Conservation (phyloP, 2,797 vertebrate species). For the Clarias fuscus region DNA sequence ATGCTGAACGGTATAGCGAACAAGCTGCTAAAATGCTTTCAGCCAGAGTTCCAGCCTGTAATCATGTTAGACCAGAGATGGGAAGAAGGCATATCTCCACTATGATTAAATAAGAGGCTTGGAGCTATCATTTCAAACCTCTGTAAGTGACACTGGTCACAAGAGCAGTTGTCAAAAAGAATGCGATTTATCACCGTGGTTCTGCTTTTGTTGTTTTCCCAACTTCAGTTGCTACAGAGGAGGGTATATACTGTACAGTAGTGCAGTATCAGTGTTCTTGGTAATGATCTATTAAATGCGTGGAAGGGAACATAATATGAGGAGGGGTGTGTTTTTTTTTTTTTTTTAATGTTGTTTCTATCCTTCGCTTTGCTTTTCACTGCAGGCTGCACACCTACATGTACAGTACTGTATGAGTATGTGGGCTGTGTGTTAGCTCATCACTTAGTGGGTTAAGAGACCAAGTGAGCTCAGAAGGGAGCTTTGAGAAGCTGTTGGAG, state of each 20-base stretch:
- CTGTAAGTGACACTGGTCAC: slow-evolving; percentile 39
- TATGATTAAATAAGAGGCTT: slow-evolving; percentile 52
- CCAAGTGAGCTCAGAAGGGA: slow-evolving; percentile 26
- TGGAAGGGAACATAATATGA: neutral
- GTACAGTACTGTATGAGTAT: neutral
- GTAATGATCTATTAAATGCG: slow-evolving; percentile 33
- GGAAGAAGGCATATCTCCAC: slow-evolving; percentile 44
- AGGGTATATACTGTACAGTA: neutral
- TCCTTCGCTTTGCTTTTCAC: neutral
- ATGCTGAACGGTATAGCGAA: slow-evolving; percentile 18
- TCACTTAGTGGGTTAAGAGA: slow-evolving; percentile 25
- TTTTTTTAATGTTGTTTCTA: neutral
- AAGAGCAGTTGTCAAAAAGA: slow-evolving; percentile 37
- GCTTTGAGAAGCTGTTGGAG: slow-evolving; percentile 37
- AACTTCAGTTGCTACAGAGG: slow-evolving; percentile 21
- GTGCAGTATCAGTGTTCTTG: neutral
- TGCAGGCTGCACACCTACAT: neutral
- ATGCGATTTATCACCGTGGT: neutral
- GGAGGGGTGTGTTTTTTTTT: neutral
- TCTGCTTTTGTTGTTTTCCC: slow-evolving; percentile 26
- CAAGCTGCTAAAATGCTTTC: slow-evolving; percentile 41
- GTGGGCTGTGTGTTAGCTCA: slow-evolving; percentile 9
- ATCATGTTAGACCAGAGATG: slow-evolving; percentile 48
- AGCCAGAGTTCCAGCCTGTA: slow-evolving; percentile 41
- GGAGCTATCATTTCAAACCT: slow-evolving; percentile 46